Percentiles rank a stretch among this genome's conserved stretches.
Evolutionary conservation across 2,113 vertebrate species (phyloP).

Genomic region (Chascanopsetta lugubris): DNA sequence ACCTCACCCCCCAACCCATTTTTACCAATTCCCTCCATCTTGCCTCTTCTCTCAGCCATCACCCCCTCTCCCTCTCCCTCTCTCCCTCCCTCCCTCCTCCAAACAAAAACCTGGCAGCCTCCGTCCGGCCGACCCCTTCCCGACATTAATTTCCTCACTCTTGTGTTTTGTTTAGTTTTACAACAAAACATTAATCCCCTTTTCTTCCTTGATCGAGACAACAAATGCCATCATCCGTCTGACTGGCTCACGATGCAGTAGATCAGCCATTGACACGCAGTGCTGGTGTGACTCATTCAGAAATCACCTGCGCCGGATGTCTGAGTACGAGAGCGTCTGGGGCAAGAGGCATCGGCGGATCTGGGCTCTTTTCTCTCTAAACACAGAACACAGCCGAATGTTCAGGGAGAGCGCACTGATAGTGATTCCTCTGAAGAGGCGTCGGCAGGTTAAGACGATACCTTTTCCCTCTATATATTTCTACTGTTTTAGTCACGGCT

Average conservation of each 20-base stretch:
- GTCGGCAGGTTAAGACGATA: constrained; percentile 73
- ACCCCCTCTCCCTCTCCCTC: background rate
- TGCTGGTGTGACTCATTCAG: constrained; percentile 41
- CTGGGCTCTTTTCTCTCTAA: constrained; percentile 50
- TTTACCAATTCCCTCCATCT: constrained; percentile 69
- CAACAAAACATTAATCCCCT: constrained; percentile 47
- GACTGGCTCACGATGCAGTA: constrained; percentile 17
- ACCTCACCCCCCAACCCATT: constrained; percentile 47
- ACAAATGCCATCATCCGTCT: constrained; percentile 41
- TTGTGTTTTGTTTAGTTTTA: constrained; percentile 49
- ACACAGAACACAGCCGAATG: constrained; percentile 64
- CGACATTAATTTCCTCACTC: constrained; percentile 44
- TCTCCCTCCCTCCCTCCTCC: background rate
- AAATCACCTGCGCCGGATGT: constrained; percentile 49
- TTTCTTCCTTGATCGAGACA: constrained; percentile 40
- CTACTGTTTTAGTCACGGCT: constrained; percentile 76
- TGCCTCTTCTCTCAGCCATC: constrained; percentile 27
- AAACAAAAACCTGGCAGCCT: constrained; percentile 47
- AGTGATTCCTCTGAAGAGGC: constrained; percentile 62
- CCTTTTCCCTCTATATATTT: constrained; percentile 61
- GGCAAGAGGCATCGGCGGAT: constrained; percentile 62
- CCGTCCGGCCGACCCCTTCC: constrained; percentile 49
- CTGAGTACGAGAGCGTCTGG: constrained; percentile 48
- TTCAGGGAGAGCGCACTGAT: constrained; percentile 60
- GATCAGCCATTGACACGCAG: too few species aligned